Base-by-base conservation (phyloP, 1,140 invertebrate species). In the Hormaphis cornu region DNA sequence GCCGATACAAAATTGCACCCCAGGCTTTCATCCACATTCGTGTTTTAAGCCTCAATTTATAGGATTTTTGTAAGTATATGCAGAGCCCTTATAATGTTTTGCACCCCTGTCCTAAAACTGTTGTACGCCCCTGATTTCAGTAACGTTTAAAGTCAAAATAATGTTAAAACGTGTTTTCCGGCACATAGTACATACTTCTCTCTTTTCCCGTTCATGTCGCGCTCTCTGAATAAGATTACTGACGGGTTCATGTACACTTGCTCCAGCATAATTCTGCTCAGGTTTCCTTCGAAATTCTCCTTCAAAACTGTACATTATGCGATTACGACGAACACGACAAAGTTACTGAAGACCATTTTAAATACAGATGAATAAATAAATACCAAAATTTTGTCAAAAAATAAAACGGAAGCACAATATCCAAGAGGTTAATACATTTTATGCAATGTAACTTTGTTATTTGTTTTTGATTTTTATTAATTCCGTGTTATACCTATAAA, bases 261-360 rank as follows among this genome's bases (percentile, higher is more conserved):
- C 88, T 46, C 95, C 95, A 52, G 90, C 86, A 73, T 96, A 82
- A 80, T 91, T 94, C 81, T 96, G 93, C 72, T 91, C 84, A 1
- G 95, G 95, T 77, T 85, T 87, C 52, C 89, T 82, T 71, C 89
- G 84, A 78, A 90, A 93, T 76, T 96, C 89, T 53, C 95, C 95
- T 76, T 97, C 93, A 79, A 97, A 97, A 76, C 87, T 90, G 78
- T 90, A 90, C 74, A 75, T 75, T 56, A 59, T 71, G 5, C 33
- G 16, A 40, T 58, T 24, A 37, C 4, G 20, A 10, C 22, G 12
- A 26, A 33, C n/a, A n/a, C n/a, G 18, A 33, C 10, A 20, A 22
- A 24, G 6, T 26, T 40, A 18, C n/a, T 20, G 14, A 16, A 1
- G 33, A 40, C 16, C 54, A 58, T 58, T 9, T 37, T 58, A 37